Evolutionary conservation across 2,888 invertebrate genomes (phyloP), one percentile per base, ranked within the genome.

Genomic region (Andrena chrysosceles): DNA sequence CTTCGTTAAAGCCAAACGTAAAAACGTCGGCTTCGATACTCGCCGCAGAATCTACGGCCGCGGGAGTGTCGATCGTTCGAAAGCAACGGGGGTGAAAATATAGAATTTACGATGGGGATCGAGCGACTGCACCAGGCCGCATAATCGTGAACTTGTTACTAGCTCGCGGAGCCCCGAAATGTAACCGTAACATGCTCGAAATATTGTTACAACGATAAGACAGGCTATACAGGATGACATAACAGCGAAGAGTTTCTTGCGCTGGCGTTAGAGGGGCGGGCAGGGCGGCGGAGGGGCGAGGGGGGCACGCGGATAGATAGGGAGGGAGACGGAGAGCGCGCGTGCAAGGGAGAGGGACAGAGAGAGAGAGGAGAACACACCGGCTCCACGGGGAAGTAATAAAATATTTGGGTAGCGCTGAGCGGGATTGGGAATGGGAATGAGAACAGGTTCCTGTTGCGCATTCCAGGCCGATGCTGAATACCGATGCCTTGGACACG

Each of bases 401-500:
- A 88, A 90, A 90, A 91, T 91, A 91, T 90, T 91, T 91, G 87
- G 89, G 88, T 91, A 86, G 89, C 81, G 86, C 86, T 85, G 84
- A 87, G 84, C 87, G 77, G 79, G 87, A 89, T 87, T 87, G 78
- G 88, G 88, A 90, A 90, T 90, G 90, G 85, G 89, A 90, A 89
- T 88, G 87, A 86, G 87, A 91, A 92, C 91, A 91, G 91, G 92
- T 92, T 92, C 89, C 89, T 87, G 89, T 91, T 88, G 90, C 90
- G 90, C 90, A 91, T 92, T 92, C 91, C 91, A 89, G 91, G 87
- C 89, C 89, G 88, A 89, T 91, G 87, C 87, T 88, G 89, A 91
- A 92, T 90, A 87, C 89, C 89, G 87, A 88, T 85, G 83, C 87
- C 81, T 83, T 85, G 83, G 89, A 89, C 86, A 89, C 85, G 86